phyloP scores from a whole-genome alignment of 2,888 invertebrate genomes.

The Polymixis lichenea region DNA sequence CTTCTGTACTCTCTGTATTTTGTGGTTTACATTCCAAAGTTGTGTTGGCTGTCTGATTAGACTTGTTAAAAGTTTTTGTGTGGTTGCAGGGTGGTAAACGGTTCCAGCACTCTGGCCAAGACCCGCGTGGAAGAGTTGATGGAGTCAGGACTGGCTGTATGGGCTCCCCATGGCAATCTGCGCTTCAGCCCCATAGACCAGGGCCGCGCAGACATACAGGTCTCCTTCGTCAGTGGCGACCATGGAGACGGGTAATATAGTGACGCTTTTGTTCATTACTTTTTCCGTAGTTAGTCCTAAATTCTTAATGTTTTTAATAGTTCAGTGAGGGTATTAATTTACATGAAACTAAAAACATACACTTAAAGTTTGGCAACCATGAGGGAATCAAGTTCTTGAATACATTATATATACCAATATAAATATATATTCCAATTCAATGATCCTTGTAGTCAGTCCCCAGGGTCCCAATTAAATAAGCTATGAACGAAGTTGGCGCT shows the following conservation, averaged over 20 bases:
- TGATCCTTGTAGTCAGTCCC: neutral
- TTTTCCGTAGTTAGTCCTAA: too few species aligned
- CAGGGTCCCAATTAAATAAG: neutral
- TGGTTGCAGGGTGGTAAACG: conserved; percentile 92
- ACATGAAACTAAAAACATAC: neutral
- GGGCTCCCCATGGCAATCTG: conserved; percentile 92
- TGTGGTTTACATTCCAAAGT: neutral
- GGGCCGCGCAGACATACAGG: conserved; percentile 93
- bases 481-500: neutral
- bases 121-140: conserved; percentile 90
- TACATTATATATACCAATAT: neutral
- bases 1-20: too few species aligned
- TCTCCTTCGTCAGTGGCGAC: conserved; percentile 92
- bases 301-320: neutral
- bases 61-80: neutral
- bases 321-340: neutral
- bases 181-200: conserved; percentile 87
- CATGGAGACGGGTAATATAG: conserved; percentile 92
- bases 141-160: conserved; percentile 91
- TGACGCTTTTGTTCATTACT: neutral
- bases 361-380: neutral
- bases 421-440: too few species aligned
- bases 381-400: too few species aligned
- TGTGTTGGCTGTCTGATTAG: neutral
- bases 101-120: conserved; percentile 91